Base-by-base conservation (phyloP, 2,113 vertebrate species). In the Siphamia tubifer region DNA sequence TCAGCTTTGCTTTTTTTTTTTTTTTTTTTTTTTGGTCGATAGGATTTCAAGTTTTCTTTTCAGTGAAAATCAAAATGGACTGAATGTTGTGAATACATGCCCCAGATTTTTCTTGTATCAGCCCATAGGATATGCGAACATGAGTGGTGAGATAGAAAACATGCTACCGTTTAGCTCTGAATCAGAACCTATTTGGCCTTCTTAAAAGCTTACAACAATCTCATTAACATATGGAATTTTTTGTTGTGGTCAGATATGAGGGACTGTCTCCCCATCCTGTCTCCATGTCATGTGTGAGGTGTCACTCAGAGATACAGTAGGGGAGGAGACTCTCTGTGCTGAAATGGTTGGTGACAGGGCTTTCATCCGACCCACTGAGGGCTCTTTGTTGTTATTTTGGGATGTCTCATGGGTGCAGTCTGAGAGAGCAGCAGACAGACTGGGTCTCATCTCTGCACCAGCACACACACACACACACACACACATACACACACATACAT, bases 341-440 rank as follows among this genome's bases (percentile, higher is more conserved):
- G 66, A 86, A 87, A 89, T 88, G 75, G 68, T 72, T 86, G 79
- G 68, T 88, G 86, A 87, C 81, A 68, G 79, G 79, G 57, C 91
- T 90, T 90, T 92, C 81, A 89, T 90, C 85, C 73, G 67, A 86
- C 85, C 84, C 81, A 85, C 81, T 68, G 77, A 88, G 83, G 80
- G 58, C 82, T 49, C 88, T 92, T 89, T 90, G 83, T 89, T 90
- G 89, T 89, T 90, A 89, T 92, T 90, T 92, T 86, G 72, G 83
- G 87, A 87, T 82, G 39, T 89, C 89, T 90, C 87, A 62, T 73
- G 69, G 79, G 90, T 76, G 74, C 83, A 83, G 65, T 87, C 70
- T 83, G 74, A 88, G 71, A 78, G 76, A 73, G 86, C 79, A 83
- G 84, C 75, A 82, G 74, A 78, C 86, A 86, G 73, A 71, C 64